These are phyloP conservation scores for Knipowitschia caucasica DNA, from an alignment of 2,797 vertebrate species.

Conservation along the genomic window DNA sequence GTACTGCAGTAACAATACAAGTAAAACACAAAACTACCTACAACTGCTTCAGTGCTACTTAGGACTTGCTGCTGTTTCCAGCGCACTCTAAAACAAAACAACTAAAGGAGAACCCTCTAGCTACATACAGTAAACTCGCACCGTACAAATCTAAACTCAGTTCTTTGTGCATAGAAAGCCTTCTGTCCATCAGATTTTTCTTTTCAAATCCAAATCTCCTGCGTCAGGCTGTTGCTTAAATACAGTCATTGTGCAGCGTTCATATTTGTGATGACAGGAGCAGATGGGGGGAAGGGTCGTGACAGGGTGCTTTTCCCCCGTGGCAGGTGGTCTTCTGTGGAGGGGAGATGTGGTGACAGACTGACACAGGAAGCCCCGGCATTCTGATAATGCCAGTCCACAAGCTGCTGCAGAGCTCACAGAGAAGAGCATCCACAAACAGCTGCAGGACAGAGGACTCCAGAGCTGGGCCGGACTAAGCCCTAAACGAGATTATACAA, in stretches of 20 bases:
- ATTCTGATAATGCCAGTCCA: slow-evolving; percentile 20
- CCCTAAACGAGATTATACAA: background rate
- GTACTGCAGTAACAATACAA: too few relatives aligned
- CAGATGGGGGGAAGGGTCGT: slow-evolving; percentile 2
- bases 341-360: slow-evolving; percentile 29
- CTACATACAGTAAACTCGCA: too few relatives aligned
- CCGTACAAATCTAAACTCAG: background rate
- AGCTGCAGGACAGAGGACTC: background rate
- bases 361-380: slow-evolving; percentile 23
- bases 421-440: background rate
- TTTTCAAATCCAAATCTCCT: background rate
- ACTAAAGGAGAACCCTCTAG: too few relatives aligned
- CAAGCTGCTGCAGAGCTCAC: slow-evolving; percentile 1
- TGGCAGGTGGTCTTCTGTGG: slow-evolving; percentile 40
- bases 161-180: background rate
- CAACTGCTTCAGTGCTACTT: too few relatives aligned
- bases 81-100: too few relatives aligned
- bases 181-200: background rate
- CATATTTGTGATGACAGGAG: slow-evolving; percentile 26
- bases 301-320: background rate
- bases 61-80: too few relatives aligned
- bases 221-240: background rate
- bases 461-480: background rate
- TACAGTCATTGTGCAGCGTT: slow-evolving; percentile 14
- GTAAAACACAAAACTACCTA: too few relatives aligned